Evolutionary conservation across 2,888 invertebrate genomes (phyloP), one percentile per base, ranked within the genome.

Genomic region (Itoplectis maculator): DNA sequence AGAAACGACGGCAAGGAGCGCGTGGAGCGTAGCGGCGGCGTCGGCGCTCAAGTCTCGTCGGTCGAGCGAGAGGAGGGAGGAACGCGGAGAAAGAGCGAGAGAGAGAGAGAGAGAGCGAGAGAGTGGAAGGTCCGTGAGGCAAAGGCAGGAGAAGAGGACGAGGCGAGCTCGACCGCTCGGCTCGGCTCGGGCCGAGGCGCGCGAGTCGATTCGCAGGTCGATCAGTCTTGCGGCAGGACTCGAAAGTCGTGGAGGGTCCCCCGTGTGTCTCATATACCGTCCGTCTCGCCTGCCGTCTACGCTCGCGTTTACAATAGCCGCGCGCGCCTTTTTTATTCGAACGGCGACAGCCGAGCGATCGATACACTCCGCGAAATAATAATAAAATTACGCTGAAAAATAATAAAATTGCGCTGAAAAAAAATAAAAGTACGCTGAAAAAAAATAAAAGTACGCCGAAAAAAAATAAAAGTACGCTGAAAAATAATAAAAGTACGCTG

Each of bases 151-250:
- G 68, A 82, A 72, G 63, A 74, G 65, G 76, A 82, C 56, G 73
- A 78, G 59, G 76, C 29, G 29, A 5, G 3, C 29, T 29, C 29
- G 29, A 29, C 29, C 29, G 29, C 29, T 47, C 35, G 65, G 37
- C 51, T 29, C 51, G 63, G 63, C 81, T 79, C 65, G 79, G 80
- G 84, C 79, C 79, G 84, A 79, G 82, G 75, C 72, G 86, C 78
- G 81, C 84, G 82, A 86, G 84, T 87, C 83, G 80, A 85, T 86
- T 86, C 85, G 86, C 84, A 77, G 86, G 85, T 86, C 84, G 86
- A 85, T 91, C 91, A 92, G 92, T 92, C 91, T 91, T 89, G 91
- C 89, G 90, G 88, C 88, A 91, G 90, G 90, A 91, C 91, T 91
- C 91, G 91, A 89, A 89, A 89, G 90, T 88, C 86, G 87, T 85